These are phyloP conservation scores for Neoaliturus tenellus DNA, from an alignment of 2,888 invertebrate species.

Conservation along the genomic window DNA sequence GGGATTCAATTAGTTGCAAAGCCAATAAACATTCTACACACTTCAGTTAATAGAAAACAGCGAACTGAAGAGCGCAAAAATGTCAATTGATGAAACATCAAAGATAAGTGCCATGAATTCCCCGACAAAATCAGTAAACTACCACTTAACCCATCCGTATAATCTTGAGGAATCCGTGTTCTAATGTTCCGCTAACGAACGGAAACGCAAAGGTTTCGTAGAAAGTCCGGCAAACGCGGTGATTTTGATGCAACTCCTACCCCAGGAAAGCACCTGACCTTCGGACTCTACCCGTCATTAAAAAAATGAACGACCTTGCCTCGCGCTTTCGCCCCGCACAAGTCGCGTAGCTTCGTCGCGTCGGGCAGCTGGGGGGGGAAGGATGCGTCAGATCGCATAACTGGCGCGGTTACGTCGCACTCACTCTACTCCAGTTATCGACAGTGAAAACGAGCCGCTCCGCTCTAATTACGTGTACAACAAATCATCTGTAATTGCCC, in stretches of 20 bases:
- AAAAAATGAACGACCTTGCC: constrained; percentile 30
- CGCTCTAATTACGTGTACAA: not conserved
- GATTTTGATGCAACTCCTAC: not conserved
- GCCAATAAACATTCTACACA: not conserved
- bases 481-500: constrained; percentile 1
- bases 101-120: not conserved
- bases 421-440: not conserved
- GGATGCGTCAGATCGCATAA: constrained; percentile 34
- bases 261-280: constrained; percentile 7
- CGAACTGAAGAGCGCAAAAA: not conserved
- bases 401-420: constrained; percentile 9
- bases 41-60: not conserved
- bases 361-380: not conserved
- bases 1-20: too few species aligned
- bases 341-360: not conserved
- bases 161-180: not conserved
- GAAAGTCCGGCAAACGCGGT: not conserved
- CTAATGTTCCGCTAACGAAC: not conserved
- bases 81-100: not conserved
- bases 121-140: not conserved
- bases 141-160: not conserved
- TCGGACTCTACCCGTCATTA: constrained; percentile 3
- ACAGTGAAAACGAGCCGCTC: too few species aligned
- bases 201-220: not conserved
- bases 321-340: constrained; percentile 32